A percentile compares a stretch with the other conserved stretches of the same genome.
Conservation (phyloP, 2,797 vertebrate species). For the Luscinia luscinia region DNA sequence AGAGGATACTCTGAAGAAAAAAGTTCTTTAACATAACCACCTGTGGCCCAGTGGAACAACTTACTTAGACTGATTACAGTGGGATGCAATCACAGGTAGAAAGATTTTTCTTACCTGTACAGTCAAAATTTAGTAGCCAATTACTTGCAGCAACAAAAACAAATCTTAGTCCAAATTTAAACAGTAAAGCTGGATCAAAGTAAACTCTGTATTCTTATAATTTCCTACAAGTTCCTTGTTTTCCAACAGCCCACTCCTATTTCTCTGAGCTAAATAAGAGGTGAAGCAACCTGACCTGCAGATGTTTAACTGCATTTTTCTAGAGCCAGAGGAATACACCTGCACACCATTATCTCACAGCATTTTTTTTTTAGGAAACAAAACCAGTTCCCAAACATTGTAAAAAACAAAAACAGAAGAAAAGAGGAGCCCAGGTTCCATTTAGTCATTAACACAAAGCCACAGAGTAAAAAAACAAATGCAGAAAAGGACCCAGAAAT, state of each 20-base stretch:
- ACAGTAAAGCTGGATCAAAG: not conserved
- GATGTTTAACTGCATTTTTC: not conserved
- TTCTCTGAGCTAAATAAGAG: not conserved
- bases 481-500: not conserved
- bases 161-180: not conserved
- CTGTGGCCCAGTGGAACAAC: not conserved
- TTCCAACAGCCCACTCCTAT: not conserved
- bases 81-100: not conserved
- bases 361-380: not conserved
- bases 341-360: not conserved
- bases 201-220: not conserved
- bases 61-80: not conserved
- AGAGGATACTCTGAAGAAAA: not conserved
- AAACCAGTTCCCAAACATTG: not conserved
- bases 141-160: not conserved
- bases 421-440: not conserved
- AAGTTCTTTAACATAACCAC: not conserved
- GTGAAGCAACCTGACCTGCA: not conserved
- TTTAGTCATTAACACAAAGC: not conserved
- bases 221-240: not conserved
- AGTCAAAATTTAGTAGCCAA: not conserved
- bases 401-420: not conserved
- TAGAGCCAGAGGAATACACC: not conserved
- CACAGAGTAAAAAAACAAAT: not conserved
- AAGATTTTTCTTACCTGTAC: not conserved